Evolutionary conservation across 1,140 invertebrate genomes (phyloP).

Genomic region (Himalopsyche phryganea): DNA sequence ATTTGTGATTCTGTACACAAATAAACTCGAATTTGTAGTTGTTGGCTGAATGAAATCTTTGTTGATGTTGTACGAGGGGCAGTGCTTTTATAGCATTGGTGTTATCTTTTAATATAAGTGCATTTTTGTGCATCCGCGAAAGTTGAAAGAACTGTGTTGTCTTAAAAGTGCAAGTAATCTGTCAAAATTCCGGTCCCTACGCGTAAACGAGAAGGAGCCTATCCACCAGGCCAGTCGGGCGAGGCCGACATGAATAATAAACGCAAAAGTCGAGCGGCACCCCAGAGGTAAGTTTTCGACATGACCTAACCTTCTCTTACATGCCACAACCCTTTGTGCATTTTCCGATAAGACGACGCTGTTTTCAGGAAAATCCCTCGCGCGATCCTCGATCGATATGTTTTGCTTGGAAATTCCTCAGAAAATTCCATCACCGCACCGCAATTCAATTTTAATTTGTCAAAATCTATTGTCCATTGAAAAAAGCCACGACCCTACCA

Average conservation of each 20-base stretch:
- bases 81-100: conserved; percentile 14
- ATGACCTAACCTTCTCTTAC: conserved; percentile 21
- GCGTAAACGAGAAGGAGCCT: conserved; percentile 58
- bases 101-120: conserved; percentile 42
- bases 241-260: conserved; percentile 58
- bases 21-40: conserved; percentile 54
- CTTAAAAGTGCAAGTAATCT: conserved; percentile 49
- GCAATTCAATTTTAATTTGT: not conserved
- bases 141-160: conserved; percentile 56
- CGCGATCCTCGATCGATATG: no score
- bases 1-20: conserved; percentile 54
- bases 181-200: conserved; percentile 64
- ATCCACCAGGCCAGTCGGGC: conserved; percentile 53
- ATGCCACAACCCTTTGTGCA: conserved; percentile 20
- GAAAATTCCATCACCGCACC: not conserved
- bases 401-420: no score
- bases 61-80: conserved; percentile 13
- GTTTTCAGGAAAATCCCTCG: not conserved
- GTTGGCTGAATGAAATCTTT: conserved; percentile 46
- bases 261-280: conserved; percentile 57
- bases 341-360: not conserved
- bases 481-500: not conserved
- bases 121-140: conserved; percentile 55
- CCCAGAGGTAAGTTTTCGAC: conserved; percentile 45
- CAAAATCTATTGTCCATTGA: not conserved